Conservation (phyloP, 2,888 invertebrate genomes). For the Habroteleia sp. region DNA sequence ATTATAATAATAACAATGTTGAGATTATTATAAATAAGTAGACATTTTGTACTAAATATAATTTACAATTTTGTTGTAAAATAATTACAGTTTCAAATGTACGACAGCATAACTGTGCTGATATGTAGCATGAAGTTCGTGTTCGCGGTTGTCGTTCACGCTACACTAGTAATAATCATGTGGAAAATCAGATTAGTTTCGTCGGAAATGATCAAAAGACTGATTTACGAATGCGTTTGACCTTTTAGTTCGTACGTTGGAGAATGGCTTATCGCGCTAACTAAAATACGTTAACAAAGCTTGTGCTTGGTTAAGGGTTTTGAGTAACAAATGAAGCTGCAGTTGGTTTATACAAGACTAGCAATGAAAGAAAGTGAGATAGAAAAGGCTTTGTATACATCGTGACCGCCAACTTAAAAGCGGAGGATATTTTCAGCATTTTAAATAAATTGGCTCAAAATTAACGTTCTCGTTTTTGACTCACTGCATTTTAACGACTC, state of each 20-base stretch:
- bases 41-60: too few relatives aligned
- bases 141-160: conserved; percentile 9
- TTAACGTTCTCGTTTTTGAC: conserved; percentile 14
- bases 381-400: conserved; percentile 34
- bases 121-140: conserved; percentile 1
- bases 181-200: conserved; percentile 13
- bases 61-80: neutral
- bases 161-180: conserved; percentile 23
- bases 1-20: too few relatives aligned
- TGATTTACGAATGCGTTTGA: conserved; percentile 18
- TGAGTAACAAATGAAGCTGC: conserved; percentile 30
- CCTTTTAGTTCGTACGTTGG: conserved; percentile 11
- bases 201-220: conserved; percentile 16
- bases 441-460: conserved; percentile 57
- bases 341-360: conserved; percentile 10
- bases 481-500: conserved; percentile 45
- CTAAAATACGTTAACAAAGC: conserved; percentile 23
- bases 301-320: conserved; percentile 3
- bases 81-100: neutral
- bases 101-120: conserved; percentile 1
- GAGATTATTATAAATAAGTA: too few relatives aligned
- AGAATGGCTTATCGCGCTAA: conserved; percentile 3
- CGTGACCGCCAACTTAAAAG: conserved; percentile 42
- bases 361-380: neutral
- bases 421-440: conserved; percentile 40